Evolutionary conservation across 92 coral and sea anemone genomes (phyloP), one percentile per base, ranked within the genome.

Genomic region (Muricea muricata): DNA sequence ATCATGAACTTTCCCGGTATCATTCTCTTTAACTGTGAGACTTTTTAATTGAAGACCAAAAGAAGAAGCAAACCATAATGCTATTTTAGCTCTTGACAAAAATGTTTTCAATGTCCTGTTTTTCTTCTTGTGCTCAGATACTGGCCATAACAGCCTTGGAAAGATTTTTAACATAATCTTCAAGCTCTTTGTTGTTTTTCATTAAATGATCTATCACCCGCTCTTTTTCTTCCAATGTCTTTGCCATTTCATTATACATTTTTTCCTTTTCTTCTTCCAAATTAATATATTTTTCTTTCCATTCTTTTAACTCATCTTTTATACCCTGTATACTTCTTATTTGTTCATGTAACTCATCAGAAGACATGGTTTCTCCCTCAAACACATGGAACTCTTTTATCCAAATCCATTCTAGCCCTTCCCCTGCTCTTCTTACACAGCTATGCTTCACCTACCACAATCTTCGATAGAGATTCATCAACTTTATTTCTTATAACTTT

Each of bases 31-130:
- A 6, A 87, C 88, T 40, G 18, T 60, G 3, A 87, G 31, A 58
- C 83, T 63, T 14, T 60, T 31, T 6, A 84, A 65, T 20, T 48
- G 90, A 18, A 92, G 75, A 3, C 95, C 93, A 89, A 92, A 91
- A 10, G 94, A 89, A 69, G 54, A 58, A 28, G 89, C 39, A 78
- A 92, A 92, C 93, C 93, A 92, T 60, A 92, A 90, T 9, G 93
- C 93, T 65, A 80, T 73, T 35, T 81, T 66, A 18, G 91, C 87
- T 47, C 90, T 18, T 21, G 93, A 75, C 26, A 80, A 75, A 78
- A 82, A 78, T 20, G 75, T 72, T 66, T 87, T 87, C 50, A 84
- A 60, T 26, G 91, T 91, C 80, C 86, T 91, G 29, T 90, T 75
- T 58, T 89, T 89, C 41, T 89, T 86, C 76, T 31, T 39, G 58